A percentile compares a stretch with the other conserved stretches of the same genome.
phyloP scores from a whole-genome alignment of 2,888 invertebrate species.

The Latrodectus elegans region DNA sequence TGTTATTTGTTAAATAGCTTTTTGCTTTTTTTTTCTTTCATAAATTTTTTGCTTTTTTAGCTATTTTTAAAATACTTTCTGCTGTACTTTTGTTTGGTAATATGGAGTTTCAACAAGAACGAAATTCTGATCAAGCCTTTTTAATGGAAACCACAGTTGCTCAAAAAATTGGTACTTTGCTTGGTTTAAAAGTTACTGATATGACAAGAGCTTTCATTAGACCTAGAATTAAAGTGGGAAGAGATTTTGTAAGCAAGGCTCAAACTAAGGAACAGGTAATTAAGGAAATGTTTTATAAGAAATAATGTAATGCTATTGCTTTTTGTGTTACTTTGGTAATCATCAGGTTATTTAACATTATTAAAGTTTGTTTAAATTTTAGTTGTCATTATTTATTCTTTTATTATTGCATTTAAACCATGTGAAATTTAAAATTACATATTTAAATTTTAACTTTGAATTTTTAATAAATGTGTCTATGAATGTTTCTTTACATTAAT shows the following conservation, averaged over 20 bases:
- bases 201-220: conserved; percentile 98
- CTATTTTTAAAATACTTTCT: conserved; percentile 96
- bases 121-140: conserved; percentile 98
- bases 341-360: no score
- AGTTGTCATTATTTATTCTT: no score
- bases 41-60: conserved; percentile 74
- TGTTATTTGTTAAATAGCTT: not conserved
- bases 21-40: not conserved
- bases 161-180: conserved; percentile 97
- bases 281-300: not conserved
- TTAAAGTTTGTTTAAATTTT: no score
- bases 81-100: conserved; percentile 97
- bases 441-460: no score
- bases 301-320: not conserved
- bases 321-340: not conserved
- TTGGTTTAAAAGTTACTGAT: conserved; percentile 93
- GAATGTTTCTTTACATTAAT: no score
- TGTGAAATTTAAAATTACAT: no score
- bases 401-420: no score
- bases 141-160: conserved; percentile 98
- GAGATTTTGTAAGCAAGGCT: conserved; percentile 98
- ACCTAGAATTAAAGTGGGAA: conserved; percentile 97
- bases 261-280: conserved; percentile 95
- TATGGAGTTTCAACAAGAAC: conserved; percentile 98
- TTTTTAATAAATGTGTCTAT: no score